A percentile compares a stretch with the other conserved stretches of the same genome.
These are phyloP conservation scores for Phaonia tiefii DNA, from an alignment of 2,888 invertebrate species.

Conservation along the genomic window DNA sequence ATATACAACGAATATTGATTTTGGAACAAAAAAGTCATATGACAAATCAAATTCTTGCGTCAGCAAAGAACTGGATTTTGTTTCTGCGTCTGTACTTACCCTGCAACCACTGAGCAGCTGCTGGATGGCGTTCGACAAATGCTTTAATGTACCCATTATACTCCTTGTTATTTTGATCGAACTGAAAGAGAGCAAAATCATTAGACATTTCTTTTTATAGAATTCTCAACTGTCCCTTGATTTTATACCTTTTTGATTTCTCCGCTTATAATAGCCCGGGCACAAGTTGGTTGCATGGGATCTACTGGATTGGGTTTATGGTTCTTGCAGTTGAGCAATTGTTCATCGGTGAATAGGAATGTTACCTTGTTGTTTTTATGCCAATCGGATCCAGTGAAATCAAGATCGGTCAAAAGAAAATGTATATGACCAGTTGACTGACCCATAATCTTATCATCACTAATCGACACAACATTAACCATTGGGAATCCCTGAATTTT, in stretches of 20 bases:
- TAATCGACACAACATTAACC: slow-evolving; percentile 80
- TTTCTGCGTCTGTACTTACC: slow-evolving; percentile 68
- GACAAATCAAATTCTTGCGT: slow-evolving; percentile 3
- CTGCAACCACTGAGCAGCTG: slow-evolving; percentile 75
- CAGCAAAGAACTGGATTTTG: too few species aligned
- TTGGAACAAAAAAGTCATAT: neutral
- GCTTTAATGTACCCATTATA: slow-evolving; percentile 71
- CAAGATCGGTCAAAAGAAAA: slow-evolving; percentile 78
- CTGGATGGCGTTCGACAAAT: slow-evolving; percentile 77
- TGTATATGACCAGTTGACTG: slow-evolving; percentile 78
- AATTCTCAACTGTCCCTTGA: slow-evolving; percentile 7
- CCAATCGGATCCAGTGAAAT: slow-evolving; percentile 79
- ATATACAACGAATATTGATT: neutral
- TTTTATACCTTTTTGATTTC: slow-evolving; percentile 74
- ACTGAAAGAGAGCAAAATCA: slow-evolving; percentile 64
- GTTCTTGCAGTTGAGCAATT: slow-evolving; percentile 74
- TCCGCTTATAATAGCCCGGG: slow-evolving; percentile 77
- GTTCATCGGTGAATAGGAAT: slow-evolving; percentile 77
- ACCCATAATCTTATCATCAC: slow-evolving; percentile 73
- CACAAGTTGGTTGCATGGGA: slow-evolving; percentile 80
- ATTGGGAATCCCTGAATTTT: slow-evolving; percentile 77
- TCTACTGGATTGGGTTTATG: slow-evolving; percentile 69
- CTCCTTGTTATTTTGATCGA: slow-evolving; percentile 68
- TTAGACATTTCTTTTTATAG: too few species aligned
- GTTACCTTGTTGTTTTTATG: slow-evolving; percentile 76